Conservation (phyloP, 2,888 invertebrate genomes). For the Drosophila mulleri region DNA sequence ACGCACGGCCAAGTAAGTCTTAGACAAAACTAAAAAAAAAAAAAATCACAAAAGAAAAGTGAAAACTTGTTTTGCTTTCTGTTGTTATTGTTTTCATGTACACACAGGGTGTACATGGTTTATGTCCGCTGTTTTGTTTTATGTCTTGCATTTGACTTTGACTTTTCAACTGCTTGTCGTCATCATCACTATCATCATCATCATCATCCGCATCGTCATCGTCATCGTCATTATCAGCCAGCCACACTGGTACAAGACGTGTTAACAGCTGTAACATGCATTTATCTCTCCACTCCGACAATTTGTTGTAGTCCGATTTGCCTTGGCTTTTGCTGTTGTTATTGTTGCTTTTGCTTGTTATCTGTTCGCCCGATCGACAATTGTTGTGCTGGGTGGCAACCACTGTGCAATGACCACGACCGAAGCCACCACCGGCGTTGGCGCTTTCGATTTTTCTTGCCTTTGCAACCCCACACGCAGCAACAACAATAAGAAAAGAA, state of each 20-base stretch:
- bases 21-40: not conserved
- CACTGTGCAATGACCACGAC: slow-evolving; percentile 57
- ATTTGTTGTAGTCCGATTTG: slow-evolving; percentile 7
- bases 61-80: slow-evolving; percentile 73
- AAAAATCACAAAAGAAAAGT: slow-evolving; percentile 56
- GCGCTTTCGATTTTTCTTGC: slow-evolving; percentile 71
- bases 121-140: slow-evolving; percentile 45
- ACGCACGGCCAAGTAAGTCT: slow-evolving; percentile 53
- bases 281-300: slow-evolving; percentile 1
- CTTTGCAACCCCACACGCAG: slow-evolving; percentile 72
- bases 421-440: slow-evolving; percentile 51
- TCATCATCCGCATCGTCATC: slow-evolving; percentile 10
- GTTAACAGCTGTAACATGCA: slow-evolving; percentile 13
- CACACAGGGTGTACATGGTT: slow-evolving; percentile 39
- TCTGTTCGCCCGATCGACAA: slow-evolving; percentile 13
- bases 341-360: slow-evolving; percentile 4
- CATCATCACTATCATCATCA: slow-evolving; percentile 40
- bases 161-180: slow-evolving; percentile 77
- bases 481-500: slow-evolving; percentile 20
- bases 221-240: slow-evolving; percentile 8
- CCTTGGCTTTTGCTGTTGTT: not conserved
- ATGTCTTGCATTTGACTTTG: slow-evolving; percentile 77
- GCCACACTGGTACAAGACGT: slow-evolving; percentile 34
- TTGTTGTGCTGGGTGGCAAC: slow-evolving; percentile 20
- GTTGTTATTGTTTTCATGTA: slow-evolving; percentile 48